phyloP scores from a whole-genome alignment of 2,113 vertebrate species.

The Progne subis region DNA sequence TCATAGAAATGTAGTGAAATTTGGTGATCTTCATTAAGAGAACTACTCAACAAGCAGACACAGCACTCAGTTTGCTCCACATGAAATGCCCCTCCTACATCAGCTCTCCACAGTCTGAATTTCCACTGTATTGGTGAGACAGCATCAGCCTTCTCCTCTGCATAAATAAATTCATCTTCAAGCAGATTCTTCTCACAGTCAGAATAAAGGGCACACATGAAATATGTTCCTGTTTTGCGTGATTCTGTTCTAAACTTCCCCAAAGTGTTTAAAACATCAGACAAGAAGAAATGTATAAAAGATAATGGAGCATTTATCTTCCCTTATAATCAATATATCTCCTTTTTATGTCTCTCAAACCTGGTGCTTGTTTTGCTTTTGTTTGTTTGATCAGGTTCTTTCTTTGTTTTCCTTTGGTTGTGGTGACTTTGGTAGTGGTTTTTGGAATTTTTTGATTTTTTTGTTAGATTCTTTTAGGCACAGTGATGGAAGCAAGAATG shows the following conservation, averaged over 20 bases:
- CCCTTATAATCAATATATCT: background rate
- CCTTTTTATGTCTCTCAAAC: background rate
- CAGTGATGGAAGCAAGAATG: background rate
- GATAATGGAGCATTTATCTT: background rate
- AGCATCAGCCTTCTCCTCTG: background rate
- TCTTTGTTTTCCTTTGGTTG: background rate
- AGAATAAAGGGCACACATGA: background rate
- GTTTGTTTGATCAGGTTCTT: background rate
- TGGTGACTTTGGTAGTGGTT: background rate
- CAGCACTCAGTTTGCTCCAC: background rate
- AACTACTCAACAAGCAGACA: background rate
- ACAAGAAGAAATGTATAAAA: background rate
- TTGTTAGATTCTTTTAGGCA: background rate
- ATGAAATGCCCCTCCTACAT: accelerated
- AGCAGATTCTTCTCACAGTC: background rate
- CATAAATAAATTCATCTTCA: background rate
- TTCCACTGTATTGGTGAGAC: background rate
- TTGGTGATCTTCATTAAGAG: background rate
- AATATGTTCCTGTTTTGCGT: background rate
- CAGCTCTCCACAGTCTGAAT: background rate
- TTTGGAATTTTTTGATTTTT: background rate
- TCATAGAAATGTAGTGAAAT: background rate
- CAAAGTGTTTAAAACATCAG: background rate
- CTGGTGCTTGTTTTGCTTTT: background rate
- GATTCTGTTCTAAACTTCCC: background rate